Evolutionary conservation across 2,113 vertebrate species (phyloP).

Genomic region (Hippocampus comes): DNA sequence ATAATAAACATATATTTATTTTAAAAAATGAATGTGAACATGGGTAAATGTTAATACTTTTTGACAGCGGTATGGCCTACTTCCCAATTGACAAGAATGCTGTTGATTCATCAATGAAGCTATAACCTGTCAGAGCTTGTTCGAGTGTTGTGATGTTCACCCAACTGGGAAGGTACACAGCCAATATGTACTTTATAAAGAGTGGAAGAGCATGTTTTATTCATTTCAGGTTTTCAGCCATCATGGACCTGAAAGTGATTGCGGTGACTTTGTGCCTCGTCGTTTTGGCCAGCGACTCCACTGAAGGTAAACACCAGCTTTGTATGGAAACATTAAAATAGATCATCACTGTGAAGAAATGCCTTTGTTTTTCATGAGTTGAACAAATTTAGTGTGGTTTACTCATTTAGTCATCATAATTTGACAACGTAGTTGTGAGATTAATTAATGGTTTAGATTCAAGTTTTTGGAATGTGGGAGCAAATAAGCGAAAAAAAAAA

Average conservation of each 20-base stretch:
- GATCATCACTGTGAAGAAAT: background rate
- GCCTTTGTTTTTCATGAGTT: background rate
- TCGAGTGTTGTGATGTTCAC: background rate
- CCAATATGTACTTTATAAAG: conserved; percentile 14
- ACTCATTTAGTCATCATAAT: background rate
- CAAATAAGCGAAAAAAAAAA: no score
- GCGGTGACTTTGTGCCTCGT: conserved; percentile 44
- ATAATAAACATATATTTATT: no score
- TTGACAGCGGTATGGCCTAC: background rate
- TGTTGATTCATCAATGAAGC: background rate
- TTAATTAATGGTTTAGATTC: background rate
- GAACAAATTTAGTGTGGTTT: background rate
- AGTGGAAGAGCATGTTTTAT: background rate
- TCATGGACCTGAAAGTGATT: conserved; percentile 61
- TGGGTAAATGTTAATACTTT: background rate
- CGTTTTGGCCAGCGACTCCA: conserved; percentile 36
- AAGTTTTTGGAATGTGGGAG: no score
- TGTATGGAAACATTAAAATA: background rate
- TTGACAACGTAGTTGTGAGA: background rate
- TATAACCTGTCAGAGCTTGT: background rate
- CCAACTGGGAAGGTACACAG: background rate
- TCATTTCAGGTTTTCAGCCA: conserved; percentile 13
- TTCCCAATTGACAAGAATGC: background rate
- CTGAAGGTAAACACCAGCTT: conserved; percentile 60
- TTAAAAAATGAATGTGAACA: no score